Percentiles rank a stretch among this genome's conserved stretches.
Conservation (phyloP, 2,113 vertebrate genomes). For the Limnothrissa miodon region DNA sequence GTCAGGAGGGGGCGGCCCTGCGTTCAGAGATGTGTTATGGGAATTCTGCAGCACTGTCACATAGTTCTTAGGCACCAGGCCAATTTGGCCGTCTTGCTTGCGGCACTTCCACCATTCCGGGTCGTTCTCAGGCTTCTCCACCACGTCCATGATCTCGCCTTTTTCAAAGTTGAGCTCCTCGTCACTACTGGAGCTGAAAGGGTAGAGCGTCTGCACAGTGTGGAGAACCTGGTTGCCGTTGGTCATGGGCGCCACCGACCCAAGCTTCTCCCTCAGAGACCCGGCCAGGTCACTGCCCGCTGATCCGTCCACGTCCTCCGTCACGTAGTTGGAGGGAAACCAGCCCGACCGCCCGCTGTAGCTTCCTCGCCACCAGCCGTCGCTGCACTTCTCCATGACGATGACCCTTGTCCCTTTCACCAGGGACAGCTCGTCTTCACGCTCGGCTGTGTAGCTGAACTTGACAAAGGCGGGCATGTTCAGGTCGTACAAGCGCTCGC, state of each 20-base stretch:
- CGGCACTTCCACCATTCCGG: conserved; percentile 93
- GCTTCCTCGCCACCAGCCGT: conserved; percentile 90
- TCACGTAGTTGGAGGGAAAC: conserved; percentile 92
- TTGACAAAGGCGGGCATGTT: conserved; percentile 87
- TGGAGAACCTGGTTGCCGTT: conserved; percentile 68
- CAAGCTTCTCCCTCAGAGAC: conserved; percentile 83
- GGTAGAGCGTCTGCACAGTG: conserved; percentile 87
- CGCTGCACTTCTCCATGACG: conserved; percentile 93
- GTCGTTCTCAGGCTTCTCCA: conserved; percentile 91
- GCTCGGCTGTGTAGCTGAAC: conserved; percentile 86
- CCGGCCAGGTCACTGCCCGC: conserved; percentile 68
- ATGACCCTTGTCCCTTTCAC: conserved; percentile 86
- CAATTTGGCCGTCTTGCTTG: conserved; percentile 83
- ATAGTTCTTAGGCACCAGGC: conserved; percentile 90
- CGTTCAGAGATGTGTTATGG: neutral
- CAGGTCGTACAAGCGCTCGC: conserved; percentile 85
- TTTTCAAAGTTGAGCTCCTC: conserved; percentile 91
- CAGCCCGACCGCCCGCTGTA: conserved; percentile 83
- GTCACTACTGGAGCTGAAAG: conserved; percentile 84
- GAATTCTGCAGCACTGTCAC: conserved; percentile 68
- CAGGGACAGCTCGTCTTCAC: conserved; percentile 86
- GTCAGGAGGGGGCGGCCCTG: conserved; percentile 67
- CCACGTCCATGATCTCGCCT: conserved; percentile 88
- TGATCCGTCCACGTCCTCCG: conserved; percentile 80
- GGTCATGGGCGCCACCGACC: conserved; percentile 50